Evolutionary conservation across 2,113 vertebrate genomes (phyloP), one percentile per base, ranked within the genome.

Genomic region (Aptenodytes patagonicus): DNA sequence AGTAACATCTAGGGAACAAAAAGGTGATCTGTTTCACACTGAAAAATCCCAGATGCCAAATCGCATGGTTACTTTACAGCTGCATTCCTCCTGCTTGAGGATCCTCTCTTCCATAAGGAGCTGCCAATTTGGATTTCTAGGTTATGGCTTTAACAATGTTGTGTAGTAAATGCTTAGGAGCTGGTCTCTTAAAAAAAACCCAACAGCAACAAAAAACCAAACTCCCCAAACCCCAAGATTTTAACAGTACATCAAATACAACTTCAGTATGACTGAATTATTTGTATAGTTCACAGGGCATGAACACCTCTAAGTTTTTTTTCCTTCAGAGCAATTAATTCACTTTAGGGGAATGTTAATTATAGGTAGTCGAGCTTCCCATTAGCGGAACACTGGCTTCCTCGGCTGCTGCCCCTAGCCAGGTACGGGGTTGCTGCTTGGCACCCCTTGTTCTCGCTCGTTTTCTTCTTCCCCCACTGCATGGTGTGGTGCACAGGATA

Each of bases 351-450:
- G 42, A 82, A 84, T 17, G 57, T 64, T 93, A 64, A 46, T 83
- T 69, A 34, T 47, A 52, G 34, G 55, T 54, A 57, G 46, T 21
- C 2, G 3, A 47, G 34, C 29, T 84, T 64, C 51, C 38, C 12
- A 4, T 69, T 66, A 93, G 38, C 7, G 17, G 36, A 75, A 32
- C 34, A 2, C 31, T 49, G 46, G 24, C 42, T 68, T 83, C 29
- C 11, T 40, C 4, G 1, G 24, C 62, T 58, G 34, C 64, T 61
- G 71, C 29, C n/a, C 38, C 25, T 6, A n/a, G 17, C 64, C 42
- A 28, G 78, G 12, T 52, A 7, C 0, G 0, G 25, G 12, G 36
- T 3, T 82, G 26, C 77, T 87, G 47, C 77, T 87, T 2, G 1
- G 40, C 31, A 17, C 38, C 44, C 49, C 17, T 51, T n/a, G 12